phyloP scores from a whole-genome alignment of 2,113 vertebrate species.

The Cromileptes altivelis region DNA sequence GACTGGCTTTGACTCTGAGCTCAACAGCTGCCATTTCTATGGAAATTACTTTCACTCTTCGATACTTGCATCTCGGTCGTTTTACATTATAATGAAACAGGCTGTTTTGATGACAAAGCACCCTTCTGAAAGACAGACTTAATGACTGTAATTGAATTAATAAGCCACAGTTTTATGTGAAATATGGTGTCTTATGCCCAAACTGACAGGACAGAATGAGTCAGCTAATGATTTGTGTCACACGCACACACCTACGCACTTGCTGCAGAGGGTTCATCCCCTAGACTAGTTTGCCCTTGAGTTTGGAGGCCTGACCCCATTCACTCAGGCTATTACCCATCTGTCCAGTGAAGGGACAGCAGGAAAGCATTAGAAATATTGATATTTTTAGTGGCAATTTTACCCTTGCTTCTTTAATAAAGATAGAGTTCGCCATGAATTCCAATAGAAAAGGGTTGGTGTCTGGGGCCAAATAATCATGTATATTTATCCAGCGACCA shows the following conservation, averaged over 20 bases:
- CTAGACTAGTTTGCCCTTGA: slow-evolving; percentile 72
- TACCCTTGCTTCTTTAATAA: slow-evolving; percentile 58
- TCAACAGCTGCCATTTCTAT: slow-evolving; percentile 46
- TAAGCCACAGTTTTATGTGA: slow-evolving; percentile 57
- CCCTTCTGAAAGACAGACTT: slow-evolving; percentile 57
- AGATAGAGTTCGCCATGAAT: slow-evolving; percentile 33
- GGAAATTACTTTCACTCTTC: slow-evolving; percentile 44
- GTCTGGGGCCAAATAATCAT: background rate
- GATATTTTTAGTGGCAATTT: slow-evolving; percentile 59
- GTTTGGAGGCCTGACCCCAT: slow-evolving; percentile 67
- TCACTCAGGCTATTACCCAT: slow-evolving; percentile 71
- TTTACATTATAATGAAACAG: slow-evolving; percentile 59
- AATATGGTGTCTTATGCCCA: slow-evolving; percentile 65
- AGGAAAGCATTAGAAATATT: slow-evolving; percentile 57
- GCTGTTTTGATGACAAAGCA: slow-evolving; percentile 69
- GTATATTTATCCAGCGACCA: background rate
- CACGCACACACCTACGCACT: slow-evolving; percentile 16
- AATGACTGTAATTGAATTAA: slow-evolving; percentile 70
- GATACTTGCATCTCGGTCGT: slow-evolving; percentile 48
- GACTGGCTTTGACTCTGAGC: slow-evolving; percentile 25
- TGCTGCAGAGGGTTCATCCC: slow-evolving; percentile 48
- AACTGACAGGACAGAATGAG: slow-evolving; percentile 64
- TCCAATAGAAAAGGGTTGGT: slow-evolving; percentile 20
- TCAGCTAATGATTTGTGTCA: slow-evolving; percentile 57
- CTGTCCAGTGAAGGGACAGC: slow-evolving; percentile 60